These are phyloP conservation scores for Poecile montanus DNA, from an alignment of 2,797 vertebrate species.

Conservation along the genomic window DNA sequence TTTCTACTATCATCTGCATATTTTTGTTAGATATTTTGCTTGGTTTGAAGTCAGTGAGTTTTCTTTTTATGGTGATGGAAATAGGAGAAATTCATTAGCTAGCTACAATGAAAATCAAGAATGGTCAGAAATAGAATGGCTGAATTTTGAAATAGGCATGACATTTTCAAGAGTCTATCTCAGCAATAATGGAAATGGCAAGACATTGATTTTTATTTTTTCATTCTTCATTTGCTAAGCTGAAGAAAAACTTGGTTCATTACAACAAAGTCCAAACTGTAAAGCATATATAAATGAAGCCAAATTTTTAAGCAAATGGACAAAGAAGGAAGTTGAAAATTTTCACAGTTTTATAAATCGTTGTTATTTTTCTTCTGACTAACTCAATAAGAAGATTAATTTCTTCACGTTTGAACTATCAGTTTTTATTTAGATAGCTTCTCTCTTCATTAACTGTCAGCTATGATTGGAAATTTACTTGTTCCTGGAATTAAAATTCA, in stretches of 20 bases:
- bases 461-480: background rate
- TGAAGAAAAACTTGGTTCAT: background rate
- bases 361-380: background rate
- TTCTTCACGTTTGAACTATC: background rate
- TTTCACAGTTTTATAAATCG: background rate
- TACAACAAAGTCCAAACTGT: background rate
- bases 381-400: background rate
- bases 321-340: background rate
- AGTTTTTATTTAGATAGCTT: background rate
- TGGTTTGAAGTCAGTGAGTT: background rate
- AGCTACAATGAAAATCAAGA: background rate
- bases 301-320: background rate
- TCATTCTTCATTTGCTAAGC: background rate
- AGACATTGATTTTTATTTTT: background rate
- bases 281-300: background rate
- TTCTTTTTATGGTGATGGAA: background rate
- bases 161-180: background rate
- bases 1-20: background rate
- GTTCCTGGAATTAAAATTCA: background rate
- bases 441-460: background rate
- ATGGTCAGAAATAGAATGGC: background rate
- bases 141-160: background rate
- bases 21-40: background rate
- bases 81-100: background rate
- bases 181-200: background rate